Evolutionary conservation across 2,888 invertebrate genomes (phyloP), one percentile per base, ranked within the genome.

Genomic region (Cryptus viduatorius): DNA sequence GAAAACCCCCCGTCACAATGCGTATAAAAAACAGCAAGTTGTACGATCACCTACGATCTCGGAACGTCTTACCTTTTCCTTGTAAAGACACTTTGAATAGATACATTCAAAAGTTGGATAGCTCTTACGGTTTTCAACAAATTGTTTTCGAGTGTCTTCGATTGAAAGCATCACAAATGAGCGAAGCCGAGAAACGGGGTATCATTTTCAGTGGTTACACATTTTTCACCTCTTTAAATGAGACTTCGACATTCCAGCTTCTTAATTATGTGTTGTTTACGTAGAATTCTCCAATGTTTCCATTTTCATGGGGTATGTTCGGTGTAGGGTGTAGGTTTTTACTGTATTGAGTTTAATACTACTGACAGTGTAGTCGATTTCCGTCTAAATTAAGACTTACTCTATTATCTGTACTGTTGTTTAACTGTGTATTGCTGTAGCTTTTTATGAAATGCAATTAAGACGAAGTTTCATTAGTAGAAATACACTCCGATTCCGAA

Each of bases 21-120:
- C 65, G 86, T n/a, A 85, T 86, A 10, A 87, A 82, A 65, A 87
- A 81, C 59, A 72, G 77, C 10, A 73, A 44, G 19, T 53, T 84
- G 46, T 88, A 88, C 44, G 71, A 86, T 29, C 71, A 82, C 42
- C 12, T 87, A 5, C 69, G 87, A 29, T 64, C 44, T 10, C 65
- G 77, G 10, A 72, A 80, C 31, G 75, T 86, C 19, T 29, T 82
- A 8, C 79, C 82, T 19, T 29, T 88, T 16, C 87, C 86, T 14
- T 69, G 50, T 8, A 59, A 68, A 10, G 68, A 82, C 68, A 88
- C 87, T 1, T 72, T 87, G 2, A 81, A 83, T 72, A 81, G 59
- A 69, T 83, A 80, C 61, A 72, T 87, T 42, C 50, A 81, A 46
- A 67, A 76, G 48, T 68, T 88, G 16, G 82, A 85, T 24, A 68